Percentiles rank a stretch among this genome's conserved stretches.
Conservation (phyloP, 2,113 vertebrate species). For the Mustela nigripes region DNA sequence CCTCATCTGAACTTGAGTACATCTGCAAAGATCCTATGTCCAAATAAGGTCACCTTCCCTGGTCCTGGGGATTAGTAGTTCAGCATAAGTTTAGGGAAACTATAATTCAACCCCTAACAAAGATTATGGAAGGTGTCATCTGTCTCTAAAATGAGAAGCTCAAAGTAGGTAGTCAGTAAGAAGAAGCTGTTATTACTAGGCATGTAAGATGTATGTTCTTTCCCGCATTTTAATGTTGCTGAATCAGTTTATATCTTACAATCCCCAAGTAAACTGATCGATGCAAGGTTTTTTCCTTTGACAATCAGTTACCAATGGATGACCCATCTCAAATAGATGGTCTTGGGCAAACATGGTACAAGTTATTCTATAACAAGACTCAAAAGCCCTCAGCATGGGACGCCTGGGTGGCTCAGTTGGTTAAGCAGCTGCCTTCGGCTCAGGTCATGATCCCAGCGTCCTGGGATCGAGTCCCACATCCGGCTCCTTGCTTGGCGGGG, state of each 20-base stretch:
- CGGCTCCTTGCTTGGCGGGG: no score
- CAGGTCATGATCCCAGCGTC: no score
- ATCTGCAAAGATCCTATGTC: not conserved
- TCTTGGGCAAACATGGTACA: not conserved
- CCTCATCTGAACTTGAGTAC: slow-evolving; percentile 3
- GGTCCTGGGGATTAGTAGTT: not conserved
- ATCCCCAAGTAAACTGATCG: not conserved
- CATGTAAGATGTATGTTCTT: not conserved
- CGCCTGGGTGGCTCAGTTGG: no score
- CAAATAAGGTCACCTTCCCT: not conserved
- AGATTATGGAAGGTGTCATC: not conserved
- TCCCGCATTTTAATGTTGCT: not conserved
- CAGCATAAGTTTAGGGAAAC: not conserved
- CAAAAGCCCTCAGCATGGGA: not conserved
- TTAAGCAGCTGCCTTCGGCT: no score
- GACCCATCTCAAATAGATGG: not conserved
- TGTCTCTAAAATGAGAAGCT: not conserved
- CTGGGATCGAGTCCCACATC: no score
- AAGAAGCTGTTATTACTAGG: not conserved
- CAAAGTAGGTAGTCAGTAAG: not conserved
- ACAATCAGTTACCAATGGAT: not conserved
- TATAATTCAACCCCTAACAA: not conserved
- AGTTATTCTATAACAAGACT: not conserved
- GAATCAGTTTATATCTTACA: not conserved
- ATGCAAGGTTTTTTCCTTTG: not conserved